Conservation (phyloP, 2,888 invertebrate genomes). For the Eremobia ochroleuca region DNA sequence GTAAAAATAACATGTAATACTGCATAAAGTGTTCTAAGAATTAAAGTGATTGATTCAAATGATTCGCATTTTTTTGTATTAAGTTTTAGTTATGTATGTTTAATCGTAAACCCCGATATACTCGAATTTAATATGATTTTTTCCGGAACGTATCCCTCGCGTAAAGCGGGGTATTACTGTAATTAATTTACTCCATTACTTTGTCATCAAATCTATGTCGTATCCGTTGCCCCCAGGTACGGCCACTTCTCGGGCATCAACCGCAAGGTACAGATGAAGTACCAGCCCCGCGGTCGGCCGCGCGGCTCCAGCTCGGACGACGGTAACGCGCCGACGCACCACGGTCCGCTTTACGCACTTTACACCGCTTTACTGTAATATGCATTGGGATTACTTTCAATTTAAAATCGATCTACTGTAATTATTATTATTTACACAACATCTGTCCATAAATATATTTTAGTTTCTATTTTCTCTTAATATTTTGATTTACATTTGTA, state of each 20-base stretch:
- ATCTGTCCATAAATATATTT: neutral
- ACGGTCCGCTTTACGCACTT: constrained; percentile 74
- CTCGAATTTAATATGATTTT: too few species aligned
- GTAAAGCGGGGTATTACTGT: too few species aligned
- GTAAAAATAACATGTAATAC: too few species aligned
- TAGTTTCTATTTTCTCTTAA: neutral
- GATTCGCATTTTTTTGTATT: too few species aligned
- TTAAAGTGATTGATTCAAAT: too few species aligned
- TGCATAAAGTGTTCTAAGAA: too few species aligned
- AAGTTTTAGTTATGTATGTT: too few species aligned
- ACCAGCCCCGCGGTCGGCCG: constrained; percentile 98
- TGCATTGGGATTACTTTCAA: constrained; percentile 44
- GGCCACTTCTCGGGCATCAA: constrained; percentile 99
- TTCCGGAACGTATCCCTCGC: too few species aligned
- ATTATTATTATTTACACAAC: neutral
- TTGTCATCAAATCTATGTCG: neutral
- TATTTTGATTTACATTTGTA: neutral
- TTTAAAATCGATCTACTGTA: neutral
- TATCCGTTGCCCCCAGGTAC: constrained; percentile 92
- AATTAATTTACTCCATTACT: too few species aligned
- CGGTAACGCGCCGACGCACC: constrained; percentile 92
- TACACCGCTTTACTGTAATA: constrained; percentile 47
- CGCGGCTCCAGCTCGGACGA: constrained; percentile 98
- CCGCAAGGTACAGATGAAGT: constrained; percentile 99
- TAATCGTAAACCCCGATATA: too few species aligned